Conservation (phyloP, 2,113 vertebrate species). For the Tenebrosternarchus preto region DNA sequence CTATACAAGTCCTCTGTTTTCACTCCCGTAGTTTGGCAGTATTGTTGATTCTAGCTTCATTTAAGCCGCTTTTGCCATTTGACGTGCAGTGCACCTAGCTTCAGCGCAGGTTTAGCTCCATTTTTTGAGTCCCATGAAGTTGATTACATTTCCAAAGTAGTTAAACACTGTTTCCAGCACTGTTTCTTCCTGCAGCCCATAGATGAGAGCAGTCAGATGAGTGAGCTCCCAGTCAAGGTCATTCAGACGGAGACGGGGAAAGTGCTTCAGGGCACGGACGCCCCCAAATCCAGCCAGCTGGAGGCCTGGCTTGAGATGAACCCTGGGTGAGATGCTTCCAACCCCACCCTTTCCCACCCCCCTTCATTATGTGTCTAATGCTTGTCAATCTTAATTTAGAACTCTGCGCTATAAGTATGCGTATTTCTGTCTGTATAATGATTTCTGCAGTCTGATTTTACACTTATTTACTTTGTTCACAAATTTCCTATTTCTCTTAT, state of each 20-base stretch:
- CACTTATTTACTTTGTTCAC: constrained; percentile 7
- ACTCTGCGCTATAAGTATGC: neutral
- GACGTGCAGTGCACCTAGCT: too few relatives aligned
- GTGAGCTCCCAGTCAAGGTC: constrained; percentile 96
- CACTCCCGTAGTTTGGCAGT: neutral
- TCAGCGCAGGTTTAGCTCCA: too few relatives aligned
- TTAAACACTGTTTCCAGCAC: too few relatives aligned
- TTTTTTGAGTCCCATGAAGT: too few relatives aligned
- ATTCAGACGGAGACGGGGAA: constrained; percentile 97
- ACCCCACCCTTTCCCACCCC: neutral
- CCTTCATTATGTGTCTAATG: neutral
- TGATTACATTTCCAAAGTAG: too few relatives aligned
- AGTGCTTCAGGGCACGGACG: constrained; percentile 92
- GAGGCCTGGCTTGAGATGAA: constrained; percentile 99
- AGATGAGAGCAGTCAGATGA: constrained; percentile 98
- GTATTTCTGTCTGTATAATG: neutral
- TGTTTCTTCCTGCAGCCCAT: constrained; percentile 77
- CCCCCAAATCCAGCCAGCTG: constrained; percentile 96
- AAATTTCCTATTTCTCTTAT: neutral
- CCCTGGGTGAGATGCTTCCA: constrained; percentile 80
- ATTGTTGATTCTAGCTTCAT: too few relatives aligned
- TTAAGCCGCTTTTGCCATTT: too few relatives aligned
- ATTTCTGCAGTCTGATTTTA: neutral
- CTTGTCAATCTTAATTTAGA: neutral
- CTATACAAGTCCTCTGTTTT: constrained; percentile 26